These are phyloP conservation scores for Sylvietta virens DNA, from an alignment of 2,113 vertebrate species.

Conservation along the genomic window DNA sequence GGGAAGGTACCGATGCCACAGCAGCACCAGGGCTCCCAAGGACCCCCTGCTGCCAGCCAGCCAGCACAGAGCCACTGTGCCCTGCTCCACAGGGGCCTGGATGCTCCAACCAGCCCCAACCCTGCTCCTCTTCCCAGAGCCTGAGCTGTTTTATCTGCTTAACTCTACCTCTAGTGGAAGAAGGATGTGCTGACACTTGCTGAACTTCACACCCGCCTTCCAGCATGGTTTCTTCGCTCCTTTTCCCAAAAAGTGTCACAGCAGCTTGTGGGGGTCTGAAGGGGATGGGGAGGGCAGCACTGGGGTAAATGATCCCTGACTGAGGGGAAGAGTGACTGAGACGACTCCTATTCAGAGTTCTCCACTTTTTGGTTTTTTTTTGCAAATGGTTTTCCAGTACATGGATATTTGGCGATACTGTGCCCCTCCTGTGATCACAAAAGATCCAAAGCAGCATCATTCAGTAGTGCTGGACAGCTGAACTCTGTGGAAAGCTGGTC, in stretches of 20 bases:
- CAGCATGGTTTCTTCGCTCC: background rate
- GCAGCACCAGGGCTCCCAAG: background rate
- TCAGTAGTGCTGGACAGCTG: background rate
- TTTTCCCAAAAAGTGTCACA: background rate
- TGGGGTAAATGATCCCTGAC: background rate
- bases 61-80: background rate
- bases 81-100: background rate
- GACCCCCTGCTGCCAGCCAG: background rate
- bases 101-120: background rate
- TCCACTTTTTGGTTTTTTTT: background rate
- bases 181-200: background rate
- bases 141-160: background rate
- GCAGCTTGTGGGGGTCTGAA: background rate
- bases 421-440: background rate
- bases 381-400: background rate
- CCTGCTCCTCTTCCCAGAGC: background rate
- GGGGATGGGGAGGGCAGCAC: background rate
- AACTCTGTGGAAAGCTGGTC: background rate
- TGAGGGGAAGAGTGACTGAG: fast-evolving
- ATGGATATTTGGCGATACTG: background rate
- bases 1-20: fast-evolving
- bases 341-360: background rate
- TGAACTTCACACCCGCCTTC: background rate
- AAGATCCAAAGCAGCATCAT: background rate
- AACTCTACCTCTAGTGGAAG: background rate